These are phyloP conservation scores for Eupithecia inturbata DNA, from an alignment of 2,888 invertebrate genomes.

Conservation along the genomic window DNA sequence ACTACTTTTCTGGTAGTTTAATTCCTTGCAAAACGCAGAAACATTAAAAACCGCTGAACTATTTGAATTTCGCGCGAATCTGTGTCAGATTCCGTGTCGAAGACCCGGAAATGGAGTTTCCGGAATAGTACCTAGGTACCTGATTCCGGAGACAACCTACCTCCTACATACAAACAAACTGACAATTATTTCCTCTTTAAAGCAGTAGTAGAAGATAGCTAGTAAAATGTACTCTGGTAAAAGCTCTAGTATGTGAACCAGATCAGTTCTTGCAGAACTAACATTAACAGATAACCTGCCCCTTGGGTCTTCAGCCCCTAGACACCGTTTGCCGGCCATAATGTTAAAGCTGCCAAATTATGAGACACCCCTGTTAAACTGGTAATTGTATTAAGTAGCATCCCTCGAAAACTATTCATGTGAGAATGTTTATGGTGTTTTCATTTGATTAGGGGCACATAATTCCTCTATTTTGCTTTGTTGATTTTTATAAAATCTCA, in stretches of 20 bases:
- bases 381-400: conserved; percentile 33
- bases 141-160: background rate
- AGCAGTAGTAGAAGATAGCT: background rate
- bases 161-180: background rate
- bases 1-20: too few relatives aligned
- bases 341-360: conserved; percentile 32
- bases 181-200: background rate
- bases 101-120: too few relatives aligned
- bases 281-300: conserved; percentile 40
- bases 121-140: too few relatives aligned
- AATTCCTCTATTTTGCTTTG: conserved; percentile 3
- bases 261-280: conserved; percentile 26
- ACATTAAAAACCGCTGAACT: too few relatives aligned
- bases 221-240: conserved; percentile 51
- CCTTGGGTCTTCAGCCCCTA: conserved; percentile 2
- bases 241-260: background rate
- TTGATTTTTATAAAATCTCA: background rate
- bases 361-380: conserved; percentile 20
- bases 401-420: conserved; percentile 39
- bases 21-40: too few relatives aligned
- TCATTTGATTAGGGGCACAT: conserved; percentile 43
- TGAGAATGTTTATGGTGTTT: conserved; percentile 42
- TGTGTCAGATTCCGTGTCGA: too few relatives aligned
- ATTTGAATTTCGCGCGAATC: too few relatives aligned
- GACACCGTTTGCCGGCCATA: conserved; percentile 32